phyloP scores from a whole-genome alignment of 2,113 vertebrate genomes.

The Rhabdomys dilectus region DNA sequence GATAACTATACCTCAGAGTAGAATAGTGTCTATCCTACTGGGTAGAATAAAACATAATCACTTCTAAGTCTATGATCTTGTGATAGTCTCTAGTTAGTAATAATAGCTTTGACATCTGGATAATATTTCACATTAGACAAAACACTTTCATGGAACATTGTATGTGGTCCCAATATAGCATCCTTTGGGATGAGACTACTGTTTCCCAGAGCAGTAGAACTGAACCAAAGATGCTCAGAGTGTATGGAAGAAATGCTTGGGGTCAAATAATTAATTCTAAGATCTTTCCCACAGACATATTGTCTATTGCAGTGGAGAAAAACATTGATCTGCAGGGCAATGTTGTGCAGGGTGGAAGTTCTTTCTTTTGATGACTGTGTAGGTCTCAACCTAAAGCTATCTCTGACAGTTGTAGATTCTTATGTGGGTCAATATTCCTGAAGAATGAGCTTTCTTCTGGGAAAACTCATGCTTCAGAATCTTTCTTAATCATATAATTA shows the following conservation, averaged over 20 bases:
- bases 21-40: background rate
- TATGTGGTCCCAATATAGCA: background rate
- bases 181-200: background rate
- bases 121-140: slow-evolving; percentile 48
- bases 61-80: background rate
- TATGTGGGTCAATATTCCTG: background rate
- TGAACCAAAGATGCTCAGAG: background rate
- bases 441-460: background rate
- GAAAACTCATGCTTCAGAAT: slow-evolving; percentile 16
- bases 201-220: background rate
- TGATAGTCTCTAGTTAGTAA: slow-evolving; percentile 8
- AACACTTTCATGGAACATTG: background rate
- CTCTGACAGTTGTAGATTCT: background rate
- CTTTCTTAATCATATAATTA: slow-evolving; percentile 38
- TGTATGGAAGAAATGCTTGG: background rate
- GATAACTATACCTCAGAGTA: background rate
- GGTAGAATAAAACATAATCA: background rate
- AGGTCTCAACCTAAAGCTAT: background rate
- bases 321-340: background rate
- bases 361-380: background rate
- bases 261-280: background rate
- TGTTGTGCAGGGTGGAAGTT: rapidly evolving
- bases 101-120: slow-evolving; percentile 33
- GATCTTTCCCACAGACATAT: background rate
- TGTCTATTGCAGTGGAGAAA: background rate